Evolutionary conservation across 2,113 vertebrate genomes (phyloP), one percentile per base, ranked within the genome.

Genomic region (Mus pahari): DNA sequence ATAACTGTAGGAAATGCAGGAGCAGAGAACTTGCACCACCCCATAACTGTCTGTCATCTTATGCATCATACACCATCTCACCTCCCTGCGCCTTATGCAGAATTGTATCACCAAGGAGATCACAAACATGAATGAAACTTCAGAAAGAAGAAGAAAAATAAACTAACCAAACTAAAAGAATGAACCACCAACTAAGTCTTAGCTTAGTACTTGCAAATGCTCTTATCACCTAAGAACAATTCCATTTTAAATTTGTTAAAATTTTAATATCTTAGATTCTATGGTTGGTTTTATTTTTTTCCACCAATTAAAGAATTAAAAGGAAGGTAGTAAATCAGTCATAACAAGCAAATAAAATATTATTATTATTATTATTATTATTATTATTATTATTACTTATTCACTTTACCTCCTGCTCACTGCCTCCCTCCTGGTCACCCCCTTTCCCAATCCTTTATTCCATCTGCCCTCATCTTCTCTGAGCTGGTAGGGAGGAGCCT

Each of bases 31-130:
- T 74, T 19, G 4, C 0, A 2, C 31, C 77, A 77, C 36, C 17
- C 10, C 77, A 17, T 17, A 31, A 53, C 24, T 53, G 31, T 55
- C 26, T 74, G 45, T 66, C 12, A 13, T 26, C 36, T 22, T 86
- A 33, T 68, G 31, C 4, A 33, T 33, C 12, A 5, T 68, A 68
- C 0, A 5, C 14, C 12, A 33, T 14, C 33, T 68, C 64, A 90
- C 10, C n/a, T n/a, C 20, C 0, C 13, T 39, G 14, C 0, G 62
- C 0, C 6, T 22, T 48, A 7, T 58, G 77, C 11, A n/a, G 3
- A 31, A 31, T n/a, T 12, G 1, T 4, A 62, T 4, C 48, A 8
- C 4, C 31, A 16, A 36, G 82, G 12, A 31, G 73, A 31, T 20
- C 17, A 24, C 73, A 48, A 36, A 17, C 3, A 50, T 48, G 28